Evolutionary conservation across 2,888 invertebrate genomes (phyloP).

Genomic region (Scaptomyza flava): DNA sequence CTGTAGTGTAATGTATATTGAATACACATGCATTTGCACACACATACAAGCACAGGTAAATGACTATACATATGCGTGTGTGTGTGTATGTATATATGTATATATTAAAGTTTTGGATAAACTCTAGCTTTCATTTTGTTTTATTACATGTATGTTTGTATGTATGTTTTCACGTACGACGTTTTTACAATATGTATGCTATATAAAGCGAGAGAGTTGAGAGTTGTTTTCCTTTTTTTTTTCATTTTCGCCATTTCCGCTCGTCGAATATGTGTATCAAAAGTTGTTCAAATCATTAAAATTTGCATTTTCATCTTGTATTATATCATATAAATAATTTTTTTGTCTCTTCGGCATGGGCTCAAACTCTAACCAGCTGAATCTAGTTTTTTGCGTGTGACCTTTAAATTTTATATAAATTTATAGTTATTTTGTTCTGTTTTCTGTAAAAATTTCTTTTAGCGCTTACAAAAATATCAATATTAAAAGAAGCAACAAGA

Average conservation of each 20-base stretch:
- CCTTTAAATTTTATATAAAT: constrained; percentile 11
- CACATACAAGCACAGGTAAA: not conserved
- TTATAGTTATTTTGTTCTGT: constrained; percentile 8
- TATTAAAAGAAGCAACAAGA: constrained; percentile 79
- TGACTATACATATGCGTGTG: too few relatives aligned
- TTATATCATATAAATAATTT: not conserved
- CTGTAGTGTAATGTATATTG: constrained; percentile 6
- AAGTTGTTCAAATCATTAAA: constrained; percentile 49
- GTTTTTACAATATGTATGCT: constrained; percentile 10
- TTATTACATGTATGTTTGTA: not conserved
- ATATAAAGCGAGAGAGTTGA: constrained; percentile 24
- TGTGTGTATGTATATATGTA: not conserved
- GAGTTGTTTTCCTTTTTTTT: constrained; percentile 1
- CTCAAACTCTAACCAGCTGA: constrained; percentile 12
- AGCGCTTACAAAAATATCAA: constrained; percentile 73
- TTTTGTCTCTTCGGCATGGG: not conserved
- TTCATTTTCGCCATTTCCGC: constrained; percentile 6
- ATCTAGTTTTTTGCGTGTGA: constrained; percentile 3
- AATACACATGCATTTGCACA: not conserved
- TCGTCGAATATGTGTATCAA: constrained; percentile 53
- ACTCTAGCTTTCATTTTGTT: constrained; percentile 9
- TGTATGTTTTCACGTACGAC: constrained; percentile 18
- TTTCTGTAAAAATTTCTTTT: constrained; percentile 36
- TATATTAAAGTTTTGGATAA: not conserved
- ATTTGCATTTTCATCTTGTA: constrained; percentile 14